Evolutionary conservation across 2,888 invertebrate genomes (phyloP), one percentile per base, ranked within the genome.

Genomic region (Crepidodera aurea): DNA sequence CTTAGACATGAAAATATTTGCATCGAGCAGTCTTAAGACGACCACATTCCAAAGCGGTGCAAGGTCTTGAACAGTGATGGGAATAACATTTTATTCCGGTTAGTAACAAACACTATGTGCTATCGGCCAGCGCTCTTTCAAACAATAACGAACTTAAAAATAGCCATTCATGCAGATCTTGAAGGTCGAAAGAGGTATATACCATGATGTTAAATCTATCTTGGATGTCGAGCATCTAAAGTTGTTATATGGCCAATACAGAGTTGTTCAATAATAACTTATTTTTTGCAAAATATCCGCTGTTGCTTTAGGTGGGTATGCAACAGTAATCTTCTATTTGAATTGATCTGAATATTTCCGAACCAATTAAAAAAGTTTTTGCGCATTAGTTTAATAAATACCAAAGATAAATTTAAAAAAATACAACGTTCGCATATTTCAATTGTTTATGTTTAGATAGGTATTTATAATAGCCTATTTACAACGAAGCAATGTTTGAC

Each of bases 11-110:
- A 44, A 44, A 44, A 44, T 44, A 44, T 44, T 44, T 44, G 44
- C 44, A 44, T 44, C 44, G 22, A 16, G 7, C 16, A 16, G 13
- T 42, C 42, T 54, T 32, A 54, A 39, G 54, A 54, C 29, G 15
- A 40, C 54, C 42, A 42, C 54, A 54, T 42, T 42, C 54, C 54
- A 16, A n/a, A 8, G 39, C 53, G 53, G 27, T 39, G 53, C 53
- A 54, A 25, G 39, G 42, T 39, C 37, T n/a, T 34, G 15, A 37
- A 29, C 51, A 25, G n/a, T 42, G 54, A 40, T 29, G 54, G 39
- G 54, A 54, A 54, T 54, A 54, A 42, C 15, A 42, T 54, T 44
- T 54, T 46, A 56, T 56, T 56, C 56, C 56, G 56, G 46, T 56
- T 56, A 13, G 56, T 46, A 56, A 56, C 56, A 56, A 44, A 39